phyloP scores from a whole-genome alignment of 2,797 vertebrate genomes.

The Galaxias olidus region DNA sequence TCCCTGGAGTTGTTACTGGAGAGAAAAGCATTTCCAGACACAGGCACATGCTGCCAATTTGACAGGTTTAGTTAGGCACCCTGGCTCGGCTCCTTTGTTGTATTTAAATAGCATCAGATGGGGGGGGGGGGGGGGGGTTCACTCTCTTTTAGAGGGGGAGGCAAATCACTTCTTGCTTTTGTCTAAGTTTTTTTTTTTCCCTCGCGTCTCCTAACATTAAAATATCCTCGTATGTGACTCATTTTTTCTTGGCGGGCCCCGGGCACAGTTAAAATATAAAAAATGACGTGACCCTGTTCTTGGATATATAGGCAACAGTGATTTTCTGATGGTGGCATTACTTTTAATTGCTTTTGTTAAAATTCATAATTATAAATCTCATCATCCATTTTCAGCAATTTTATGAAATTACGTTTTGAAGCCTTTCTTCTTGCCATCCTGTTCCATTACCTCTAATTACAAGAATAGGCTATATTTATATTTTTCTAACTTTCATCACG shows the following conservation, averaged over 20 bases:
- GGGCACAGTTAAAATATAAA: constrained; percentile 16
- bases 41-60: constrained; percentile 64
- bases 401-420: too few relatives aligned
- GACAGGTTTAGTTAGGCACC: constrained; percentile 69
- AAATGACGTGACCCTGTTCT: constrained; percentile 39
- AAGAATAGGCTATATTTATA: too few relatives aligned
- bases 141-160: constrained; percentile 6
- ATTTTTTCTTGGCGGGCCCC: constrained; percentile 63
- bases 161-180: constrained; percentile 49
- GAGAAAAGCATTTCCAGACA: constrained; percentile 64
- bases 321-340: constrained; percentile 48
- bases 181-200: constrained; percentile 44
- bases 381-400: too few relatives aligned
- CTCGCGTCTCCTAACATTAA: constrained; percentile 53
- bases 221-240: constrained; percentile 59
- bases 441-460: too few relatives aligned
- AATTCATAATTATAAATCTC: constrained; percentile 29
- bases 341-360: constrained; percentile 48
- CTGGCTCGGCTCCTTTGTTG: constrained; percentile 59
- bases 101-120: constrained; percentile 63
- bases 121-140: not conserved
- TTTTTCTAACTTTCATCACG: too few relatives aligned
- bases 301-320: constrained; percentile 41
- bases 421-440: too few relatives aligned
- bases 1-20: constrained; percentile 66